Evolutionary conservation across 2,888 invertebrate species (phyloP), one percentile per base, ranked within the genome.

Genomic region (Furcula furcula): DNA sequence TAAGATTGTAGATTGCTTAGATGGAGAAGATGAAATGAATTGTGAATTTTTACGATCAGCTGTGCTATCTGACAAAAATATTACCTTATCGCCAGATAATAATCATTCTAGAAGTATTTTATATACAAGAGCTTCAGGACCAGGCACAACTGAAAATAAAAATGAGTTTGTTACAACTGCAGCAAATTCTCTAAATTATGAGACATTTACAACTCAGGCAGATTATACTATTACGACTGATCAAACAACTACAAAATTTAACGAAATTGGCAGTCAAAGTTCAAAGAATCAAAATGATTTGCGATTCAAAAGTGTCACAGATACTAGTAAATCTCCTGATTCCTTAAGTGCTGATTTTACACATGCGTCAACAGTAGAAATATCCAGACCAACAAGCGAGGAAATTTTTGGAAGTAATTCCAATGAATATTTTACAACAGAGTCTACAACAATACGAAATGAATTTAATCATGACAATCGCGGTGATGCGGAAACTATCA

Each of bases 21-120:
- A 92, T 22, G 95, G 93, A 11, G 96, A 96, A 76, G 97, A 97
- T 76, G 97, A 97, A 86, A 71, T 91, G 0, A 89, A 92, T 31
- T 96, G 96, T 63, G 71, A 72, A 31, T 57, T 50, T 28, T 52
- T 56, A 46, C 62, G 54, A 41, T 44, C 67, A 6, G 34, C 32
- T n/a, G n/a, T n/a, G n/a, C n/a, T n/a, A n/a, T n/a, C n/a, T n/a
- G n/a, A n/a, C n/a, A n/a, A n/a, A n/a, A 37, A 19, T 27, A 30
- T 41, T 25, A 40, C 44, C 7, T 10, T 38, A 15, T 29, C 39
- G 11, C 15, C 37, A 16, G 28, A 40, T 39, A 26, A 28, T 6
- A 14, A 7, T 31, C 6, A 19, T 22, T 19, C 32, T 39, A 5
- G 38, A 39, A 15, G 4, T 38, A 4, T 25, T 42, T 15, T 31